Evolutionary conservation across 1,140 invertebrate genomes (phyloP).

Genomic region (Drosophila subobscura): DNA sequence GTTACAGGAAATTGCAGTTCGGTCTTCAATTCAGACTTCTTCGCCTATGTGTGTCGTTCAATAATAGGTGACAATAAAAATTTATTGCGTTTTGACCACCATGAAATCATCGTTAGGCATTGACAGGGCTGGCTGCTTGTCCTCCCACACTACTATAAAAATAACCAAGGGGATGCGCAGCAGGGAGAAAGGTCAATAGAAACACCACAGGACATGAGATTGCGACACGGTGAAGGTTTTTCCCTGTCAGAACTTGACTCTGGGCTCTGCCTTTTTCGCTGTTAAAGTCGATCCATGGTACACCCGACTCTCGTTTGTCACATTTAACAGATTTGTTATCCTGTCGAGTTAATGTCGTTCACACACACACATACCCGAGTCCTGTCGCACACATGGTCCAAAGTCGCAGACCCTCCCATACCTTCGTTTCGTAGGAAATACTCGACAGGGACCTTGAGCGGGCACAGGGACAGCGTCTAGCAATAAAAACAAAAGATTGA

Average conservation of each 20-base stretch:
- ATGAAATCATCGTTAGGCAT: slow-evolving; percentile 82
- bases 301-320: slow-evolving; percentile 81
- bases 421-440: slow-evolving; percentile 63
- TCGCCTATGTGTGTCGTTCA: slow-evolving; percentile 48
- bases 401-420: slow-evolving; percentile 14
- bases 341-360: slow-evolving; percentile 83
- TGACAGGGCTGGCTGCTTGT: slow-evolving; percentile 34
- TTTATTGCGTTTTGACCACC: slow-evolving; percentile 83
- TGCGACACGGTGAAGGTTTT: slow-evolving; percentile 6
- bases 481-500: slow-evolving; percentile 83
- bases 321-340: slow-evolving; percentile 84
- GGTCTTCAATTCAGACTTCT: slow-evolving; percentile 66
- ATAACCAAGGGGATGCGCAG: slow-evolving; percentile 33
- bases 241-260: slow-evolving; percentile 64
- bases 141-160: slow-evolving; percentile 32
- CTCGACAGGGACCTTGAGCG: slow-evolving; percentile 53
- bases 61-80: slow-evolving; percentile 80
- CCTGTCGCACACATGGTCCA: slow-evolving; percentile 42
- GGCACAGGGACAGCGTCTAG: slow-evolving; percentile 24
- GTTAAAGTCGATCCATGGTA: slow-evolving; percentile 47
- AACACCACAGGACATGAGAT: slow-evolving; percentile 41
- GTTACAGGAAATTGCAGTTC: slow-evolving; percentile 30
- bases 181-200: slow-evolving; percentile 67
- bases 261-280: slow-evolving; percentile 43
- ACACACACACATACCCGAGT: slow-evolving; percentile 47